phyloP scores from a whole-genome alignment of 2,888 invertebrate genomes.

The Eutolmus rufibarbis region DNA sequence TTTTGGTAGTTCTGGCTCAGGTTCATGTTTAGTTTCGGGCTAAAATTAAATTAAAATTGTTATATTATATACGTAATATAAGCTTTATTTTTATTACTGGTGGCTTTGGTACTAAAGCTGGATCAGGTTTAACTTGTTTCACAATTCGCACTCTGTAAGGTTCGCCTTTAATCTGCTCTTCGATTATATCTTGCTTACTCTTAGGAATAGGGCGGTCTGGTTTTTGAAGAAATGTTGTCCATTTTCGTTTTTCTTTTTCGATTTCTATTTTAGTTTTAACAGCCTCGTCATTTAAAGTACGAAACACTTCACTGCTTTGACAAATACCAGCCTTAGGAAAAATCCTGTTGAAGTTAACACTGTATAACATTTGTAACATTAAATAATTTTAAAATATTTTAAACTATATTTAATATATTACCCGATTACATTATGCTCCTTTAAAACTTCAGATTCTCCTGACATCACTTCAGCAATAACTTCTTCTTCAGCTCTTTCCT shows the following conservation, averaged over 20 bases:
- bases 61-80: not conserved
- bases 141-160: slow-evolving; percentile 68
- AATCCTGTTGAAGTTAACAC: slow-evolving; percentile 75
- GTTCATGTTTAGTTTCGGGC: slow-evolving; percentile 46
- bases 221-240: slow-evolving; percentile 79
- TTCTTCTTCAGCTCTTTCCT: slow-evolving; percentile 54
- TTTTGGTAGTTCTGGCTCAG: not conserved
- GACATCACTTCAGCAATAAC: slow-evolving; percentile 74
- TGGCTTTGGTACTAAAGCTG: slow-evolving; percentile 51
- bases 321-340: slow-evolving; percentile 71
- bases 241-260: slow-evolving; percentile 68
- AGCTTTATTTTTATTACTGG: slow-evolving; percentile 43
- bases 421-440: slow-evolving; percentile 76
- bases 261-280: slow-evolving; percentile 64
- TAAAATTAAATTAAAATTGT: slow-evolving; percentile 11
- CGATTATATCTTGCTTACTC: slow-evolving; percentile 55
- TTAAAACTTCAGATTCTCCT: slow-evolving; percentile 72
- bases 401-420: slow-evolving; percentile 54
- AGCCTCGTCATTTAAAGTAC: slow-evolving; percentile 69
- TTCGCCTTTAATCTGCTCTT: slow-evolving; percentile 57
- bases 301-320: slow-evolving; percentile 74
- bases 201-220: slow-evolving; percentile 74
- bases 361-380: slow-evolving; percentile 52
- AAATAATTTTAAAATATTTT: not conserved
- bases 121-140: slow-evolving; percentile 64